Evolutionary conservation across 2,797 vertebrate species (phyloP), one percentile per base, ranked within the genome.

Genomic region (Coreius guichenoti): DNA sequence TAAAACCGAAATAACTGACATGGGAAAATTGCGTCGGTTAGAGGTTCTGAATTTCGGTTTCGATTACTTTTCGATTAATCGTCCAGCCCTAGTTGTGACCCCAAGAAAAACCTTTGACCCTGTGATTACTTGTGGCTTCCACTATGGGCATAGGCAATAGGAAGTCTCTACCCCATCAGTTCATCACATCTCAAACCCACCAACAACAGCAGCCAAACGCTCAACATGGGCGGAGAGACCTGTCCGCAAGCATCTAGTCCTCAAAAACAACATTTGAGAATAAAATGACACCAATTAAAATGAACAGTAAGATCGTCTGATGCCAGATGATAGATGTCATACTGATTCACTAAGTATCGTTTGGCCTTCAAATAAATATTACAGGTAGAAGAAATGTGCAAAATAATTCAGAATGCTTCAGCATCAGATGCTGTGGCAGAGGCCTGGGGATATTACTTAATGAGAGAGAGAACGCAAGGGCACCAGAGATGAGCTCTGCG

Each of bases 391-490:
- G 72, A 88, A 73, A 75, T 43, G 65, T 45, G 75, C 82, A 88
- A 87, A 87, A 89, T 85, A 81, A 86, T 79, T 81, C 82, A 26
- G 87, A 89, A 80, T 85, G 79, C 77, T 79, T 67, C 23, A 43
- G 76, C 56, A 69, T 61, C 69, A 85, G 78, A 84, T 7, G n/a
- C 33, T 23, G 17, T 36, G 75, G 86, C 70, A 54, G 77, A 73
- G 58, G 82, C 87, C 88, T 29, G 45, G 72, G 85, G 88, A 77
- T 86, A 83, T 80, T 84, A 68, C 81, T 83, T 75, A 88, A 80
- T 74, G 87, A 85, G 89, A 45, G 82, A 45, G 51, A 83, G 29
- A 83, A 69, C 8, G 45, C 33, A 65, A 81, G 80, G 65, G 85
- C 61, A 68, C 39, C 21, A 70, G 72, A 86, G 85, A 86, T 61